Percentiles rank a stretch among this genome's conserved stretches.
Conservation (phyloP, 2,797 vertebrate genomes). For the Psittacula derbiana region DNA sequence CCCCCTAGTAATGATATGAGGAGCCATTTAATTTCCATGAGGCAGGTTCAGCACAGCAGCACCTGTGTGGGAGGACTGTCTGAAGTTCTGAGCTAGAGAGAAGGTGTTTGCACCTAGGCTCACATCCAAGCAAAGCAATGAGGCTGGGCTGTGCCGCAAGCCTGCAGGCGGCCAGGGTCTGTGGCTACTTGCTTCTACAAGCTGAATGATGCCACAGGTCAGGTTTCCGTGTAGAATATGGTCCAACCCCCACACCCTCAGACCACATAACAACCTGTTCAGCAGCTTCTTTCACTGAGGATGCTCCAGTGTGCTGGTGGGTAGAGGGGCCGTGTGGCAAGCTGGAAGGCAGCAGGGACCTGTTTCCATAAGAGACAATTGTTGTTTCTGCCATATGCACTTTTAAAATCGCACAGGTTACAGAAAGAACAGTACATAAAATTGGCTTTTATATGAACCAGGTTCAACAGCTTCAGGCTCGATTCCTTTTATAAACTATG, state of each 20-base stretch:
- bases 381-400: background rate
- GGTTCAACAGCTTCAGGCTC: background rate
- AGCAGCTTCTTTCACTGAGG: background rate
- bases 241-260: background rate
- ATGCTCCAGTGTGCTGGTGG: background rate
- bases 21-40: background rate
- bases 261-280: background rate
- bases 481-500: background rate
- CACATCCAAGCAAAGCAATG: background rate
- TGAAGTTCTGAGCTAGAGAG: background rate
- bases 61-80: background rate
- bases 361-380: background rate
- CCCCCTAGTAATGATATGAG: no score
- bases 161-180: background rate
- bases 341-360: background rate
- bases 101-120: background rate
- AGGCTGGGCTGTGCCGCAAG: background rate
- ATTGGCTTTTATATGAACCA: background rate
- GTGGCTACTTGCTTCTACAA: background rate
- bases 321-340: rapidly evolving
- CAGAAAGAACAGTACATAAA: background rate
- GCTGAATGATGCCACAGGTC: background rate
- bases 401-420: background rate
- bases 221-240: background rate
- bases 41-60: no score